Base-by-base conservation (phyloP, 2,888 invertebrate genomes). In the Eristalis tenax region DNA sequence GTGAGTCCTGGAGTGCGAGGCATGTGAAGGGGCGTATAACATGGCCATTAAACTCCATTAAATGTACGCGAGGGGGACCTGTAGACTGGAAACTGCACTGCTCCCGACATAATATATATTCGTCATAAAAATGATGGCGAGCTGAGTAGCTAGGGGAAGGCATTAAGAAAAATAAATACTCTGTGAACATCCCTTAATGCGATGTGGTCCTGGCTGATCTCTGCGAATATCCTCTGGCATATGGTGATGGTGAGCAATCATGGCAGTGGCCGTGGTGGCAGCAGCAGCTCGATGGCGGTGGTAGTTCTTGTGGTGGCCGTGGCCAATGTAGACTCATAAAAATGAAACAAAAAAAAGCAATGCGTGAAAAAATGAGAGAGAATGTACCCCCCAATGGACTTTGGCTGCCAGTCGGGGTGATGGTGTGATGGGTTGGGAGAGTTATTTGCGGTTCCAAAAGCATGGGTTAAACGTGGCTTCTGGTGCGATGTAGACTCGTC, bases 1-100 rank as follows among this genome's bases (percentile, higher is more conserved):
- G 5, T 1, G 50, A 4, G 5, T 1, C n/a, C 6, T 18, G 4
- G n/a, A 43, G 23, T 23, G 28, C 28, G 66, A 18, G 18, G 59
- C 18, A 18, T 26, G 59, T 23, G 59, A 26, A n/a, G 26, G 23
- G 28, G 32, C 32, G 59, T 59, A 65, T 59, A 79, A 23, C 79
- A 35, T 59, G 43, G 59, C 71, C 79, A 79, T 79, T 79, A 79
- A 79, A 73, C 64, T 65, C 64, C 64, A 65, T 65, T 65, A 65
- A 65, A 65, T 65, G 11, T 11, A 18, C 64, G 18, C 35, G 64
- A 28, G 61, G 38, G 38, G 50, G 28, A 40, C 22, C 28, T 15
- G 28, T 2, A 2, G 4, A 32, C 32, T 32, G 32, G 32, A 38
- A 13, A 35, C 15, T 70, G 63, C 64, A 64, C 32, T 68, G 32